Percentiles rank a stretch among this genome's conserved stretches.
These are phyloP conservation scores for Mythimna vitellina DNA, from an alignment of 2,888 invertebrate species.

Conservation along the genomic window DNA sequence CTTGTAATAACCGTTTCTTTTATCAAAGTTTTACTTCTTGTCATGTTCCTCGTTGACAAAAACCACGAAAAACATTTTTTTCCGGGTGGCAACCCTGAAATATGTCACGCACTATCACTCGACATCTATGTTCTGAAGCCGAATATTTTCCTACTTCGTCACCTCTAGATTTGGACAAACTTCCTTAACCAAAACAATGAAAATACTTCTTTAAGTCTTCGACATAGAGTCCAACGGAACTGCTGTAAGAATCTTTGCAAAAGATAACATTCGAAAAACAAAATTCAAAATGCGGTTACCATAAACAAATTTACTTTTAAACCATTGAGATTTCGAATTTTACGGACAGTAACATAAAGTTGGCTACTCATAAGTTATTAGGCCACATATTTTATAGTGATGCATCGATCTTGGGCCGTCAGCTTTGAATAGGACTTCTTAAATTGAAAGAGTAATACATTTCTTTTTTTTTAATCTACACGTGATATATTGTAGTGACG, in stretches of 20 bases:
- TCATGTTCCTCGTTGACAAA: not conserved
- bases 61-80: slow-evolving; percentile 23
- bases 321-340: slow-evolving; percentile 29
- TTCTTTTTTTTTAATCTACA: slow-evolving; percentile 76
- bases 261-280: slow-evolving; percentile 62
- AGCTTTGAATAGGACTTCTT: slow-evolving; percentile 81
- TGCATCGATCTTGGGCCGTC: slow-evolving; percentile 80
- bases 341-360: slow-evolving; percentile 40
- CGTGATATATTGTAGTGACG: slow-evolving; percentile 68
- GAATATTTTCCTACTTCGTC: slow-evolving; percentile 89
- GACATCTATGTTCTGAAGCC: slow-evolving; percentile 83
- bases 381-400: slow-evolving; percentile 80
- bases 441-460: slow-evolving; percentile 80
- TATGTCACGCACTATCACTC: slow-evolving; percentile 86
- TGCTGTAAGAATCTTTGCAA: slow-evolving; percentile 29
- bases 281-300: slow-evolving; percentile 46
- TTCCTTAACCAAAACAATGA: slow-evolving; percentile 37
- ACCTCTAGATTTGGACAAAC: slow-evolving; percentile 76
- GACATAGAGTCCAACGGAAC: slow-evolving; percentile 51
- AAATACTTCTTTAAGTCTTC: slow-evolving; percentile 64
- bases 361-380: slow-evolving; percentile 74
- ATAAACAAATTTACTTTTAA: slow-evolving; percentile 59
- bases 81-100: slow-evolving; percentile 76
- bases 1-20: not conserved
- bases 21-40: slow-evolving; percentile 26